A percentile compares a stretch with the other conserved stretches of the same genome.
Conservation (phyloP, 2,888 invertebrate genomes). For the Choristoneura rosaceana region DNA sequence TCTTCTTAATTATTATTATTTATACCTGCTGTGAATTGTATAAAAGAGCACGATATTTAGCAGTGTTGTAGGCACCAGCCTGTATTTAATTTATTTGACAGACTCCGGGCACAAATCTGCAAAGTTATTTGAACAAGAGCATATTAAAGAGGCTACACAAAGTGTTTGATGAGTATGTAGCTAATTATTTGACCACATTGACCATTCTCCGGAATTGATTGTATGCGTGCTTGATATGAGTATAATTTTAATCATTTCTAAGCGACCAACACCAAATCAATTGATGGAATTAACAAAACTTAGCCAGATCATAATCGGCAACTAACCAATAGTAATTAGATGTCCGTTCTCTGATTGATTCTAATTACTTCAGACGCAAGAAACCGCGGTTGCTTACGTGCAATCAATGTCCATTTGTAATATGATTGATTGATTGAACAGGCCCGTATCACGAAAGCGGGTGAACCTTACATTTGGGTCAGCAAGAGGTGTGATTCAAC, state of each 20-base stretch:
- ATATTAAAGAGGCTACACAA: not conserved
- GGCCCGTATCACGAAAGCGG: not conserved
- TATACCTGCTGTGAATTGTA: too few relatives aligned
- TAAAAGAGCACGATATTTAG: too few relatives aligned
- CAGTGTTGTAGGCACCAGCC: not conserved
- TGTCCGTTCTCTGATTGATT: constrained; percentile 53
- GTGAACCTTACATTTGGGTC: constrained; percentile 6
- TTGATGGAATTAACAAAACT: constrained; percentile 43
- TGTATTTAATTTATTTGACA: not conserved
- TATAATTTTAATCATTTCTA: constrained; percentile 11
- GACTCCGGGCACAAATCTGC: not conserved
- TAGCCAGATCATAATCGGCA: constrained; percentile 47
- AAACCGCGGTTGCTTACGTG: constrained; percentile 20
- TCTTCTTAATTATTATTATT: too few relatives aligned
- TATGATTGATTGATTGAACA: constrained; percentile 49
- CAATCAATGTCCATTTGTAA: constrained; percentile 33
- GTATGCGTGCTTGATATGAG: not conserved
- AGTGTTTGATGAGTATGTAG: not conserved
- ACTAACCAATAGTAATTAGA: constrained; percentile 54
- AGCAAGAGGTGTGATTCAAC: not conserved
- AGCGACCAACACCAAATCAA: not conserved
- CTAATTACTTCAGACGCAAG: constrained; percentile 18
- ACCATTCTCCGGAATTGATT: not conserved
- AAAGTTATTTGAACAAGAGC: not conserved
- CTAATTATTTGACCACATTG: constrained; percentile 2